Percentiles rank a stretch among this genome's conserved stretches.
phyloP scores from a whole-genome alignment of 23 tunicate genomes.

The Botrylloides violaceus region DNA sequence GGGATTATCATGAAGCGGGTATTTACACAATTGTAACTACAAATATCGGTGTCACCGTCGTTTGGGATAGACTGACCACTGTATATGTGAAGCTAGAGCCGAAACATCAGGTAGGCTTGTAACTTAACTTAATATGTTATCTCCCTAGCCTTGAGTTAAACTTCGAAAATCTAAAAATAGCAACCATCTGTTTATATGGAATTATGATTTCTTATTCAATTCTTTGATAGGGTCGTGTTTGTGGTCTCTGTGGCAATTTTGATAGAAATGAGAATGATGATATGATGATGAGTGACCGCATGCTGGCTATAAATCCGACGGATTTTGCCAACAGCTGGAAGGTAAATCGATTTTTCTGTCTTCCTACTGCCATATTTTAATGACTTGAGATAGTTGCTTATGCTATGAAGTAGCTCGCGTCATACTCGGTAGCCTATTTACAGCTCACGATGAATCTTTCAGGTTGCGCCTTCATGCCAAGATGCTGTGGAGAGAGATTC shows the following conservation, averaged over 20 bases:
- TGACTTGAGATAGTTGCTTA: too few relatives aligned
- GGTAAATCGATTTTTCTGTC: slow-evolving; percentile 24
- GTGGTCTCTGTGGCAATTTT: slow-evolving; percentile 72
- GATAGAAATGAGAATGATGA: slow-evolving; percentile 59
- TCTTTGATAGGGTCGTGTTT: slow-evolving; percentile 34
- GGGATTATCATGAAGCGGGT: slow-evolving; percentile 61
- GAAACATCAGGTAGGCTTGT: slow-evolving; percentile 42
- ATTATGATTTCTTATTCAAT: background rate
- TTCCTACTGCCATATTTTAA: too few relatives aligned
- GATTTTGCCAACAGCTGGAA: slow-evolving; percentile 88
- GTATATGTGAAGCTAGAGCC: slow-evolving; percentile 48
- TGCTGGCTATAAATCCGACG: slow-evolving; percentile 34
- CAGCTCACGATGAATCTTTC: background rate
- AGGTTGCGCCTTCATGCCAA: slow-evolving; percentile 41
- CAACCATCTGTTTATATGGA: background rate
- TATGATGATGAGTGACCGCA: slow-evolving; percentile 29
- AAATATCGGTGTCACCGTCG: slow-evolving; percentile 38
- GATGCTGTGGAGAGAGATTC: slow-evolving; percentile 15
- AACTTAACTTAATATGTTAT: too few relatives aligned
- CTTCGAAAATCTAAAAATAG: too few relatives aligned
- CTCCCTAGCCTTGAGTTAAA: too few relatives aligned
- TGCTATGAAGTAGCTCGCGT: too few relatives aligned
- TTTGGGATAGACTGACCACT: slow-evolving; percentile 56
- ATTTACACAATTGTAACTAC: slow-evolving; percentile 29
- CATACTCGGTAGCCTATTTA: too few relatives aligned